Base-by-base conservation (phyloP, 1,140 invertebrate species). In the Oryzaephilus surinamensis region DNA sequence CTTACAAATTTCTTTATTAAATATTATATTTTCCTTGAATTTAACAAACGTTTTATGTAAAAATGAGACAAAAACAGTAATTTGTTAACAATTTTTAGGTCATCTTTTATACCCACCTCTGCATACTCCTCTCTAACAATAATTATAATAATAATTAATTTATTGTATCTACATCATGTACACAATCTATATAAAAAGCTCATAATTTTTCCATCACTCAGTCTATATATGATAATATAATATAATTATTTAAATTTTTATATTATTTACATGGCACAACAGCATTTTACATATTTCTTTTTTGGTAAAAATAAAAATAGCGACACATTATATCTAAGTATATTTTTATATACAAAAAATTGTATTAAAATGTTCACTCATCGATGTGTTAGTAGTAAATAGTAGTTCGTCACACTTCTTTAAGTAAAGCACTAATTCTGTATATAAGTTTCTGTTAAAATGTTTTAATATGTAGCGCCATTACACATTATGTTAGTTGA, bases 181-280 rank as follows among this genome's bases (percentile, higher is more conserved):
- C 36, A 39, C 19, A n/a, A n/a, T n/a, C n/a, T 23, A 21, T 38
- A 39, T 35, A 39, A 45, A 45, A 41, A 45, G 43, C 43, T 45
- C 43, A 35, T 45, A 12, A 38, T 45, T 40, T n/a, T n/a, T n/a
- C n/a, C n/a, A n/a, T 45, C 36, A 39, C 40, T 36, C 40, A 42
- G 40, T 42, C 40, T 34, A 40, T 38, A n/a, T n/a, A n/a, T n/a
- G n/a, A n/a, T n/a, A n/a, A n/a, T n/a, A n/a, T n/a, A n/a, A n/a
- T n/a, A n/a, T n/a, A n/a, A n/a, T n/a, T n/a, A n/a, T n/a, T n/a
- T n/a, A n/a, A n/a, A n/a, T n/a, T n/a, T n/a, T n/a, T n/a, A n/a
- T n/a, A n/a, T n/a, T n/a, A n/a, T n/a, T 34, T 23, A 38, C 24
- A 45, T 45, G 35, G 36, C 43, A 45, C 36, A 38, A 38, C 38